Base-by-base conservation (phyloP, 53 echinoderm and acorn worm genomes). In the Hippasteria phrygiana region DNA sequence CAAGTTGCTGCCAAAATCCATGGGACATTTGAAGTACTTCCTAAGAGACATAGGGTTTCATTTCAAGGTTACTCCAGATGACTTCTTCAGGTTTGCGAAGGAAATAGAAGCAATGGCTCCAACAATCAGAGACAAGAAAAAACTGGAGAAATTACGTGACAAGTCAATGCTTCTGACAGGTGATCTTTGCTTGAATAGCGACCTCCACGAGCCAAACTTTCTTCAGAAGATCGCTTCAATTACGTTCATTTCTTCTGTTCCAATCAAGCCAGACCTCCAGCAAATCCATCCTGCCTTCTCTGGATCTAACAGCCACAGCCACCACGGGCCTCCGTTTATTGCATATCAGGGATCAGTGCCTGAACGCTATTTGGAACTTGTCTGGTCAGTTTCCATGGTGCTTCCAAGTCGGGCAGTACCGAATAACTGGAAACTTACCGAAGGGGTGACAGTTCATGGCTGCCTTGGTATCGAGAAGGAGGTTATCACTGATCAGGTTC, bases 221-320 rank as follows among this genome's bases (percentile, higher is more conserved):
- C 54, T 90, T 0, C 12, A 32, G 0, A 63, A 32, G 33, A 50
- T 90, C 12, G 0, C 85, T 28, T 5, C 51, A 10, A 76, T 90
- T 16, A 73, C 63, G 37, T 90, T 90, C 53, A 64, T 90, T 86
- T 86, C 75, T n/a, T 86, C 91, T 43, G 65, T 74, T 14, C 40
- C n/a, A 36, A 84, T 90, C 16, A 48, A 43, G 13, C n/a, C 37
- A 48, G 76, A 59, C 7, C 35, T 73, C 20, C 62, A 63, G 9
- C 27, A 75, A 12, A 75, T 90, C 43, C 53, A 86, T 29, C 91
- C 85, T 64, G 73, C 74, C 24, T 63, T 17, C 40, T 28, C 43
- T 1, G 20, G 28, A 66, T 37, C 48, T 10, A 36, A 32, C 38
- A 14, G 9, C 38, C 34, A 13, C 20, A 42, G 55, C 1, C 22